Conservation (phyloP, 2,113 vertebrate genomes). For the Neotoma lepida region DNA sequence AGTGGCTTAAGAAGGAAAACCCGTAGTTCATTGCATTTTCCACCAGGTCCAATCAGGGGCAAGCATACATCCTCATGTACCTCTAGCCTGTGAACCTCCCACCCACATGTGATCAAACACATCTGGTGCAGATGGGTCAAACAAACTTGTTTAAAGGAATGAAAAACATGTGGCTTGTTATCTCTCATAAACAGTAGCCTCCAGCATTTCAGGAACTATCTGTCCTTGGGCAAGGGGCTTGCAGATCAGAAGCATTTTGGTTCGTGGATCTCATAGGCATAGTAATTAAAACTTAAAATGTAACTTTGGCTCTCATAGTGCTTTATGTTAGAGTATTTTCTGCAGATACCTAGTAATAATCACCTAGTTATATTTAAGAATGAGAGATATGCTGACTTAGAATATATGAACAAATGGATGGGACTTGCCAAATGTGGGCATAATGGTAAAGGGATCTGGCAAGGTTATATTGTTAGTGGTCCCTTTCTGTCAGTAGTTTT, state of each 20-base stretch:
- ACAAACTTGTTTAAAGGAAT: not conserved
- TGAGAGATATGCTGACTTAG: not conserved
- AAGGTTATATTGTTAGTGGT: not conserved
- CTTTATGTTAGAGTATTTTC: conserved; percentile 40
- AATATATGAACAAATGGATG: conserved; percentile 13
- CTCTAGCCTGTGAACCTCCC: not conserved
- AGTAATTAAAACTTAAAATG: not conserved
- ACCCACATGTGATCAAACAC: not conserved
- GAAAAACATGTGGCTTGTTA: not conserved
- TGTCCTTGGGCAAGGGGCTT: not conserved
- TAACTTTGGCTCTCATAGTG: not conserved
- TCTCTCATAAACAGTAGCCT: not conserved
- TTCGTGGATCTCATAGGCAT: not conserved
- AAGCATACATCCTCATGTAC: not conserved
- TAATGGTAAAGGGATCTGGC: conserved; percentile 21
- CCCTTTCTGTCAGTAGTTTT: not conserved
- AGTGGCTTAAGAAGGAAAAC: not conserved
- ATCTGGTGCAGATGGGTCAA: not conserved
- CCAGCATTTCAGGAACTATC: not conserved
- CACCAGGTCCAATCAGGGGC: not conserved
- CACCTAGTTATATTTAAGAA: conserved; percentile 57
- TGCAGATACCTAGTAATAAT: conserved; percentile 27
- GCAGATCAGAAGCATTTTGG: not conserved
- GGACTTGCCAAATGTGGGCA: not conserved
- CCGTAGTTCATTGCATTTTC: not conserved